Conservation (phyloP, 2,113 vertebrate genomes). For the Asarcornis scutulata region DNA sequence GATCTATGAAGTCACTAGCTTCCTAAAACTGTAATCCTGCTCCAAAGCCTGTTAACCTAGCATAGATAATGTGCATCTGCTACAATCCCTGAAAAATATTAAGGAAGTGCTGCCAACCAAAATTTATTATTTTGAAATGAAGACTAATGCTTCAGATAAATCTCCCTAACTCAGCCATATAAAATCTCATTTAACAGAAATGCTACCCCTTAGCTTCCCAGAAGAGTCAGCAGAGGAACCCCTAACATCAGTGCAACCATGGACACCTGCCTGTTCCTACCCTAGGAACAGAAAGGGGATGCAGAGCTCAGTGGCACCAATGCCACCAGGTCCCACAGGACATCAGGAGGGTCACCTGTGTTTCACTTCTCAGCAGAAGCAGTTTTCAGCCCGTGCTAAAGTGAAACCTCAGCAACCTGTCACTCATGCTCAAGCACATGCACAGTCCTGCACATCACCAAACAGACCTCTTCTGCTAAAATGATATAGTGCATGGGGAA, state of each 20-base stretch:
- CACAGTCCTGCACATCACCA: accelerated
- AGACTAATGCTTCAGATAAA: constrained; percentile 35
- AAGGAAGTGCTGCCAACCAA: background rate
- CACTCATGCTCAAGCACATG: too few species aligned
- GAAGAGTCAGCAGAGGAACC: background rate
- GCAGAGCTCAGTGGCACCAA: background rate
- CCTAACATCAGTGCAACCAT: background rate
- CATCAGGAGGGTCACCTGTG: background rate
- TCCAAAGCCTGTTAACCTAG: background rate
- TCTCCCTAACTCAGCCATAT: constrained; percentile 39
- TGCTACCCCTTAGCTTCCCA: background rate
- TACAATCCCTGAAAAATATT: background rate
- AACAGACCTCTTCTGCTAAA: background rate
- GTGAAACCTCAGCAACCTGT: background rate
- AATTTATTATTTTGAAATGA: constrained; percentile 46
- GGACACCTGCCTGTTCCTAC: background rate
- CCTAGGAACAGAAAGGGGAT: accelerated
- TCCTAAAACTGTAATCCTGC: background rate
- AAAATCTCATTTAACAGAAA: constrained; percentile 45
- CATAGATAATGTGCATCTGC: background rate
- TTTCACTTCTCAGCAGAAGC: background rate
- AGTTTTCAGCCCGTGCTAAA: background rate
- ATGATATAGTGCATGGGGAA: accelerated
- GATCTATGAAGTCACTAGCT: background rate
- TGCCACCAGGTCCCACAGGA: accelerated